Evolutionary conservation across 1,140 invertebrate genomes (phyloP).

Genomic region (Agrilus planipennis): DNA sequence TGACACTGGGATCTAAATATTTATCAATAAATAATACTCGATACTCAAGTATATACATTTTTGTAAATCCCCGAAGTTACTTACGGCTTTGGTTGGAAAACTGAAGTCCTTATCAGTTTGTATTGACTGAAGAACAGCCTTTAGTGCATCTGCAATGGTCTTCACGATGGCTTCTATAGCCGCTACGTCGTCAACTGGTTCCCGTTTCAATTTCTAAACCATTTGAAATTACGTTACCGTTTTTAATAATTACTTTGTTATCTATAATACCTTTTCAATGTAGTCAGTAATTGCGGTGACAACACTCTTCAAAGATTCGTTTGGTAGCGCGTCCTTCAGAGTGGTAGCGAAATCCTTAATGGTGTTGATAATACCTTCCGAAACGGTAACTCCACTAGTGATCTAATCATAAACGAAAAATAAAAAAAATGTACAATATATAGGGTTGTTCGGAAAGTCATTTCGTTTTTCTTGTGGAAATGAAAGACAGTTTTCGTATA

Average conservation of each 20-base stretch:
- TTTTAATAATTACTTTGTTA: no score
- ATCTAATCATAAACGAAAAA: slow-evolving; percentile 16
- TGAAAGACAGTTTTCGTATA: neutral
- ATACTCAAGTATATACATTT: no score
- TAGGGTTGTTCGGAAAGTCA: neutral
- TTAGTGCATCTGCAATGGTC: no score
- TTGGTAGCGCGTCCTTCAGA: slow-evolving; percentile 41
- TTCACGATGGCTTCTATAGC: slow-evolving; percentile 42
- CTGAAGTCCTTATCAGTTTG: no score
- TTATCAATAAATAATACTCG: no score
- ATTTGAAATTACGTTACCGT: neutral
- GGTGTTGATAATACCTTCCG: slow-evolving; percentile 36
- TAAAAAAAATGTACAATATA: slow-evolving; percentile 5
- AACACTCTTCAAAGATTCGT: slow-evolving; percentile 37
- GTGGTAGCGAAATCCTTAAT: slow-evolving; percentile 38
- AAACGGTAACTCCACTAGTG: slow-evolving; percentile 34
- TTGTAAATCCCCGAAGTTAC: no score
- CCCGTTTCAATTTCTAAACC: slow-evolving; percentile 36
- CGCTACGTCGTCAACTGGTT: slow-evolving; percentile 40
- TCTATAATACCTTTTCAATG: slow-evolving; percentile 40
- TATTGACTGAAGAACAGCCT: no score
- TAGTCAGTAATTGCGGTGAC: slow-evolving; percentile 43
- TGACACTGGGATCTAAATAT: no score
- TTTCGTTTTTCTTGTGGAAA: neutral
- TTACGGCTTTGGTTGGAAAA: no score